Conservation (phyloP, 2,113 vertebrate species). For the Callocephalon fimbriatum region DNA sequence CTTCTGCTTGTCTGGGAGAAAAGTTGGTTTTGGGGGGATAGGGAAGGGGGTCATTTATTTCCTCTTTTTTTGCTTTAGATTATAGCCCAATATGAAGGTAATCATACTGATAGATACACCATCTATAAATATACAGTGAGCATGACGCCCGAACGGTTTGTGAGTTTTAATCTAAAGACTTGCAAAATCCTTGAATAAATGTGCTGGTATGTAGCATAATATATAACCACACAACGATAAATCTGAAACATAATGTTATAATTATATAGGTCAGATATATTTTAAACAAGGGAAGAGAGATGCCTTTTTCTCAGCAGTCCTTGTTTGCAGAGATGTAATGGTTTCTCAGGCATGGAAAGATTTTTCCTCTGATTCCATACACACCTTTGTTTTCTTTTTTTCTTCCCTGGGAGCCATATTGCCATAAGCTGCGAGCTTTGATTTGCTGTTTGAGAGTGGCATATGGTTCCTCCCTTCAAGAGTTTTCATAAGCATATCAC, state of each 20-base stretch:
- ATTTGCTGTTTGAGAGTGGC: not conserved
- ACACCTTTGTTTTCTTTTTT: not conserved
- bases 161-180: not conserved
- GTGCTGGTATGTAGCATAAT: not conserved
- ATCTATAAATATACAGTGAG: not conserved
- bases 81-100: rapidly evolving
- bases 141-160: not conserved
- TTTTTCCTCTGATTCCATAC: not conserved
- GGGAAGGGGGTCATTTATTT: not conserved
- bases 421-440: not conserved
- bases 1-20: not conserved
- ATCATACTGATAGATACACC: not conserved
- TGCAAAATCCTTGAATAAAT: not conserved
- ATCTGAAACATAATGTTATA: not conserved
- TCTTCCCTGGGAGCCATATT: not conserved
- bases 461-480: constrained; percentile 27
- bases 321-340: not conserved
- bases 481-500: constrained; percentile 16
- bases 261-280: not conserved
- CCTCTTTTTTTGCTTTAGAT: not conserved
- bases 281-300: not conserved
- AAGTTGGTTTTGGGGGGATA: not conserved
- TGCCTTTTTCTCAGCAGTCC: not conserved
- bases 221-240: not conserved
- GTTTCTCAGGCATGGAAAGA: not conserved